phyloP scores from a whole-genome alignment of 2,113 vertebrate genomes.

The western clawed frog (Xenopus tropicalis) region DNA sequence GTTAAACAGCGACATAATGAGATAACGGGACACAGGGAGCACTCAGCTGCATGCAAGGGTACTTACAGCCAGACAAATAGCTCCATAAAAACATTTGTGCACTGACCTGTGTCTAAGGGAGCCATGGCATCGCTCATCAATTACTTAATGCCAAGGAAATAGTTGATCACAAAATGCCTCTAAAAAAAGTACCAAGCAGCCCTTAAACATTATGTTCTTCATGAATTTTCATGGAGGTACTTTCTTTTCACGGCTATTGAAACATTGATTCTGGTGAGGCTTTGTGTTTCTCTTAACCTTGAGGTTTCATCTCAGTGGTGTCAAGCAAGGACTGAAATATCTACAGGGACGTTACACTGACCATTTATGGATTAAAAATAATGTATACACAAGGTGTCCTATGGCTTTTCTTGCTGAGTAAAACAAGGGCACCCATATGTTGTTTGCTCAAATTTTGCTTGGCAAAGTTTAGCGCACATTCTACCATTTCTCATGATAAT shows the following conservation, averaged over 20 bases:
- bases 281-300: conserved; percentile 18
- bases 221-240: conserved; percentile 36
- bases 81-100: conserved; percentile 40
- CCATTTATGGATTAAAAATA: too few species aligned
- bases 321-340: too few species aligned
- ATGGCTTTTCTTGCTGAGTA: too few species aligned
- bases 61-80: conserved; percentile 41
- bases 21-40: conserved; percentile 25
- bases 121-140: conserved; percentile 35
- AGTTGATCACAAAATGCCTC: conserved; percentile 39
- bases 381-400: too few species aligned
- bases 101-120: conserved; percentile 43
- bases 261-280: conserved; percentile 5
- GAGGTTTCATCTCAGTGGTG: conserved; percentile 6
- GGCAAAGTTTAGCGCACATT: too few species aligned
- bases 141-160: conserved; percentile 38
- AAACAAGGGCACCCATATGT: too few species aligned
- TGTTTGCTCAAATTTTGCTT: too few species aligned
- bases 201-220: conserved; percentile 36
- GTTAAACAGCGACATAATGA: conserved; percentile 31
- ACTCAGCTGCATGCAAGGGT: conserved; percentile 2
- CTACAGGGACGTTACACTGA: too few species aligned
- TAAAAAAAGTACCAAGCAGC: conserved; percentile 30
- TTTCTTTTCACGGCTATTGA: conserved; percentile 15
- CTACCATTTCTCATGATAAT: too few species aligned